These are phyloP conservation scores for Diplodus sargus DNA, from an alignment of 2,797 vertebrate species.

Conservation along the genomic window DNA sequence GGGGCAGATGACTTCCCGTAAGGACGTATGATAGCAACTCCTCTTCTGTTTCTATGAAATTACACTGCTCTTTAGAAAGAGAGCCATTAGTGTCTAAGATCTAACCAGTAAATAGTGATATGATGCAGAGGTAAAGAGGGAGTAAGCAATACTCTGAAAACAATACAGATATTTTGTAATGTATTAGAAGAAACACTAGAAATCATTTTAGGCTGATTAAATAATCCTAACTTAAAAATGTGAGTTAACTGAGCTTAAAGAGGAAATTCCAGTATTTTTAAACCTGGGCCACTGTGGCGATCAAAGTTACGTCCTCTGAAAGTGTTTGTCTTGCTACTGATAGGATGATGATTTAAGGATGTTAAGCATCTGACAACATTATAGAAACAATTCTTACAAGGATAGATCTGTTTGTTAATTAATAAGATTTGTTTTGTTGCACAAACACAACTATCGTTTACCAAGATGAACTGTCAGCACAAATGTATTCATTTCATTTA, in stretches of 20 bases:
- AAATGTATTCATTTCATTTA: too few species aligned
- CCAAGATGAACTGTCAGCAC: too few species aligned
- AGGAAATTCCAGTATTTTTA: too few species aligned
- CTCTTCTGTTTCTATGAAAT: conserved; percentile 78
- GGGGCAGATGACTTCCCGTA: conserved; percentile 80
- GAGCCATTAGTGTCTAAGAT: conserved; percentile 6
- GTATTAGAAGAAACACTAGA: background rate
- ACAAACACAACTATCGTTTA: too few species aligned
- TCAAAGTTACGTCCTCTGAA: too few species aligned
- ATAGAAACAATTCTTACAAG: too few species aligned
- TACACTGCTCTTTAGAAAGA: background rate
- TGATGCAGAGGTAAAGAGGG: conserved; percentile 6
- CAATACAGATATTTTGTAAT: background rate
- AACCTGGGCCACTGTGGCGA: too few species aligned
- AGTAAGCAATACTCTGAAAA: background rate
- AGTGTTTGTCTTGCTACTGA: too few species aligned
- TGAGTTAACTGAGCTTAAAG: background rate
- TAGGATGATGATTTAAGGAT: too few species aligned
- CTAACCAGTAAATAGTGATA: conserved; percentile 4
- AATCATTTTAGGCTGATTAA: background rate
- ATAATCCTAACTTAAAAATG: background rate
- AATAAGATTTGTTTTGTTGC: too few species aligned
- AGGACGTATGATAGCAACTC: conserved; percentile 67
- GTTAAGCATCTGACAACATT: too few species aligned
- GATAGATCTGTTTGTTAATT: too few species aligned